A percentile compares a stretch with the other conserved stretches of the same genome.
These are phyloP conservation scores for Eueides isabella DNA, from an alignment of 1,140 invertebrate species.

Conservation along the genomic window DNA sequence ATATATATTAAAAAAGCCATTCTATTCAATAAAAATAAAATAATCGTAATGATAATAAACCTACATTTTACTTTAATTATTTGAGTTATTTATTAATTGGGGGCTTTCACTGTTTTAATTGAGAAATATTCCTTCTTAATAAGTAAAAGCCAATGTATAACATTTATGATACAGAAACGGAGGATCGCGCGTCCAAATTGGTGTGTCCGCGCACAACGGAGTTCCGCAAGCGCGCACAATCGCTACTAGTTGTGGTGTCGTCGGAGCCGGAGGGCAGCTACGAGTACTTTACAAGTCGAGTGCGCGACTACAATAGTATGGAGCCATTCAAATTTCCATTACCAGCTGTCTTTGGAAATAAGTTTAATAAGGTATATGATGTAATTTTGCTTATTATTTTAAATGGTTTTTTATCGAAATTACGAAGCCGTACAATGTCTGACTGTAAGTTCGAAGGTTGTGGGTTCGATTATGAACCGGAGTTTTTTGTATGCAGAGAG, in stretches of 20 bases:
- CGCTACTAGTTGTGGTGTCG: conserved; percentile 92
- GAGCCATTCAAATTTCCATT: conserved; percentile 89
- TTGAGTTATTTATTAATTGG: no score
- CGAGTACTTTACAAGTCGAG: conserved; percentile 89
- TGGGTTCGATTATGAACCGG: no score
- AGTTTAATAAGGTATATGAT: conserved; percentile 83
- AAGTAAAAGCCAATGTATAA: not conserved
- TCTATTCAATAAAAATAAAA: no score
- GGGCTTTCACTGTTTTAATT: no score
- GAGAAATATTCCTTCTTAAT: not conserved
- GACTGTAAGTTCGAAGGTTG: no score
- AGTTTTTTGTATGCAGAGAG: no score
- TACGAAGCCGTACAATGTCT: no score
- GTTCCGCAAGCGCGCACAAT: conserved; percentile 88
- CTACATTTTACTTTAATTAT: no score
- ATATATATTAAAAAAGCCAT: no score
- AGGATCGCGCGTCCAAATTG: conserved; percentile 75
- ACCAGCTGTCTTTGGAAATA: conserved; percentile 81
- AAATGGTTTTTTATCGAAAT: no score
- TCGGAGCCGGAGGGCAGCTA: conserved; percentile 90
- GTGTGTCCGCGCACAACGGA: conserved; percentile 85
- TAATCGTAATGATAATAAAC: no score
- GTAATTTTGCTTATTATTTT: not conserved
- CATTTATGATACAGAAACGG: conserved; percentile 49
- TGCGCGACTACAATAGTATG: conserved; percentile 88